A percentile compares a stretch with the other conserved stretches of the same genome.
Evolutionary conservation across 2,888 invertebrate species (phyloP).

Genomic region (Toxonevra muliebris): DNA sequence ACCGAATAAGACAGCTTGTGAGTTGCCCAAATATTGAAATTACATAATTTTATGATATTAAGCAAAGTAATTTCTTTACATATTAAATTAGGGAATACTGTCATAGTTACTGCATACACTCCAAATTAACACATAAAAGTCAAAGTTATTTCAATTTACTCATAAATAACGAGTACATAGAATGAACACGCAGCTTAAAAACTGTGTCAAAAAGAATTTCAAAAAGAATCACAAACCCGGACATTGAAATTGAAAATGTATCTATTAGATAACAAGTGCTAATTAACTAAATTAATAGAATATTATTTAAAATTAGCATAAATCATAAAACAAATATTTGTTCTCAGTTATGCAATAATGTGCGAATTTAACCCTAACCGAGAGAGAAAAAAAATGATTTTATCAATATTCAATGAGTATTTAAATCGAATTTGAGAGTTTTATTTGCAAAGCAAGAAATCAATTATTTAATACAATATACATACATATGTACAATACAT

Average conservation of each 20-base stretch:
- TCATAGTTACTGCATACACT: too few relatives aligned
- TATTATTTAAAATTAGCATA: background rate
- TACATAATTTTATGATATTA: too few relatives aligned
- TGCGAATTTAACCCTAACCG: background rate
- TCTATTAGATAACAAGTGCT: background rate
- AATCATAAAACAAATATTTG: background rate
- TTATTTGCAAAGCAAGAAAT: background rate
- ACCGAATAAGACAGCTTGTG: too few relatives aligned
- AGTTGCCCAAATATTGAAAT: too few relatives aligned
- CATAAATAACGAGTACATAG: too few relatives aligned
- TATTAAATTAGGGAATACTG: too few relatives aligned
- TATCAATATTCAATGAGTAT: background rate
- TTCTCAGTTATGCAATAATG: background rate
- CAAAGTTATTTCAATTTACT: too few relatives aligned
- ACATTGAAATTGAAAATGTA: background rate
- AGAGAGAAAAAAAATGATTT: background rate
- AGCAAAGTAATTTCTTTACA: too few relatives aligned
- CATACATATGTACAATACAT: background rate
- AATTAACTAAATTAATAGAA: background rate
- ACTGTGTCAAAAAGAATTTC: background rate
- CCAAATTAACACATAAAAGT: too few relatives aligned
- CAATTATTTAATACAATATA: background rate
- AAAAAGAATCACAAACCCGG: constrained; percentile 6
- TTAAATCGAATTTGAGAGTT: background rate
- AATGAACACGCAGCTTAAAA: background rate